Percentiles rank a stretch among this genome's conserved stretches.
phyloP scores from a whole-genome alignment of 2,888 invertebrate species.

The Heteromurus nitidus region DNA sequence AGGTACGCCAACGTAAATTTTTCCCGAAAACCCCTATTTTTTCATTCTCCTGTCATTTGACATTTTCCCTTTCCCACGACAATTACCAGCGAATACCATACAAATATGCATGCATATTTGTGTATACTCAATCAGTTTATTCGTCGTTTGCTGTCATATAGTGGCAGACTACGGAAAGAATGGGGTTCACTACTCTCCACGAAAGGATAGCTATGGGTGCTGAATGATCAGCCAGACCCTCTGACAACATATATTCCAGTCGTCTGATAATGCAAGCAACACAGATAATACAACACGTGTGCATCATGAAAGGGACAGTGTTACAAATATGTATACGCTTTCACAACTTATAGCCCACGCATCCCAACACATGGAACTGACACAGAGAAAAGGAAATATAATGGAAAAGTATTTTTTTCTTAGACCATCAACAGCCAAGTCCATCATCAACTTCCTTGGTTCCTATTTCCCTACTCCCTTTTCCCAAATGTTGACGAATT shows the following conservation, averaged over 20 bases:
- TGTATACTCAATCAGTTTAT: not conserved
- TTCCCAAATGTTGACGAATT: constrained; percentile 7
- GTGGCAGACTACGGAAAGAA: too few species aligned
- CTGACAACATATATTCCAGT: too few species aligned
- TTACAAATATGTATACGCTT: too few species aligned
- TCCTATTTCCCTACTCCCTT: not conserved
- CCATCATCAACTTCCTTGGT: not conserved
- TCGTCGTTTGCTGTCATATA: not conserved
- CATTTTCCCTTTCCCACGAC: not conserved
- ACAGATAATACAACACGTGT: too few species aligned
- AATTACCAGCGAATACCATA: not conserved
- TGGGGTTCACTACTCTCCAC: not conserved
- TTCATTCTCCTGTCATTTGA: not conserved
- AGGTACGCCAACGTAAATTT: too few species aligned
- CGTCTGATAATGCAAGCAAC: too few species aligned
- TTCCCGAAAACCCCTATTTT: too few species aligned
- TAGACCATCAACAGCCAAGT: not conserved
- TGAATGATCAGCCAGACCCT: too few species aligned
- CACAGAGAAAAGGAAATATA: not conserved
- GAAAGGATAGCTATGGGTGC: too few species aligned
- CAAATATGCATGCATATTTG: not conserved
- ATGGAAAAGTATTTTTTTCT: not conserved
- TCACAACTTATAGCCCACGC: too few species aligned
- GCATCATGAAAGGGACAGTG: too few species aligned
- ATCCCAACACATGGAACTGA: too few species aligned